Evolutionary conservation across 2,888 invertebrate species (phyloP), one percentile per base, ranked within the genome.

Genomic region (Drosophila atripex): DNA sequence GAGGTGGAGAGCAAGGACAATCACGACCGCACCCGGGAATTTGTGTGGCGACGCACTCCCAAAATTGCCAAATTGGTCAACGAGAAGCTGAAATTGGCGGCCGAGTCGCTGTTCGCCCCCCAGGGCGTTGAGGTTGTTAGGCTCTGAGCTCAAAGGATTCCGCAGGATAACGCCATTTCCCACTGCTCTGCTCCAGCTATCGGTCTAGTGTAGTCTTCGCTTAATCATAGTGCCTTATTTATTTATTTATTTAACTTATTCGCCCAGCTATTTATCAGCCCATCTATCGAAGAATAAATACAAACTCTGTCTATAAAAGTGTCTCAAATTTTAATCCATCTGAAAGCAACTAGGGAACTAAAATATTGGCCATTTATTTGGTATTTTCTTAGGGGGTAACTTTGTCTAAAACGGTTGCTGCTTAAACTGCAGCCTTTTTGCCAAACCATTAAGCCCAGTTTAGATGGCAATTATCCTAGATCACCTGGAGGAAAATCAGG

Each of bases 21-120:
- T 88, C 96, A 96, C 89, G 97, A 97, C 91, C 94, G 95, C 87
- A 97, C 96, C 9, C 93, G 96, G 59, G 96, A 97, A 90, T 94
- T 96, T 80, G 94, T 96, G 47, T 97, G 97, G 97, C 94, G 94
- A 80, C 93, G 96, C 74, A 97, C 96, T 78, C 94, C 96, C 0
- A 94, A 96, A 90, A 96, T 97, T 78, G 97, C 97, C 14, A 95
- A 95, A 80, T 93, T 97, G 41, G 97, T 97, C 3, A 96, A 96
- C 0, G 94, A 95, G 89, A 96, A 97, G 92, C 92, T 97, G 39
- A 94, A 94, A 80, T 71, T 90, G 79, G 92, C 91, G 21, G 90
- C 92, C 39, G 90, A 91, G 60, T 88, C 91, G 16, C 82, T 91
- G 11, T 89, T 92, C 61, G 80, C 88, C 60, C 91, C 91, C 32